A percentile compares a stretch with the other conserved stretches of the same genome.
Evolutionary conservation across 1,140 invertebrate genomes (phyloP).

Genomic region (Drosophila burlai): DNA sequence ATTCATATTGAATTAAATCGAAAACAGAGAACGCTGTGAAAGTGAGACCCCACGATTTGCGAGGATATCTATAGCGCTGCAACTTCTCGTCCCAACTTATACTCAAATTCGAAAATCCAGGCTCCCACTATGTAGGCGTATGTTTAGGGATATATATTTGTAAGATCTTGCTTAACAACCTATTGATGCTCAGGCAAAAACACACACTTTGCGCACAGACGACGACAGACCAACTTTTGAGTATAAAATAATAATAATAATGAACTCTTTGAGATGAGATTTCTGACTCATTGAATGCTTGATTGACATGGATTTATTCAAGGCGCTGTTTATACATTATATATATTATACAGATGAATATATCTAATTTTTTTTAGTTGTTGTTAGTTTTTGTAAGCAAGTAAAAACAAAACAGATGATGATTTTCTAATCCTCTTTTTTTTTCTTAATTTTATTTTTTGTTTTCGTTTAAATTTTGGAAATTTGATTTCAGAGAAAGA

Average conservation of each 20-base stretch:
- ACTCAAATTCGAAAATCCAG: constrained; percentile 22
- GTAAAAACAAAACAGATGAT: constrained; percentile 5
- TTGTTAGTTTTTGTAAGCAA: constrained; percentile 79
- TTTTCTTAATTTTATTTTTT: constrained; percentile 6
- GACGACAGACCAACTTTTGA: constrained; percentile 10
- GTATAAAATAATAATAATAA: not conserved
- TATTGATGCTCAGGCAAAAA: constrained; percentile 56
- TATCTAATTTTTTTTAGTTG: constrained; percentile 56
- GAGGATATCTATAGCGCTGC: not conserved
- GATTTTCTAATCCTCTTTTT: constrained; percentile 7
- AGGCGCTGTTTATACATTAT: constrained; percentile 51
- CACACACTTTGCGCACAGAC: constrained; percentile 59
- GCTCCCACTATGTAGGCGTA: not conserved
- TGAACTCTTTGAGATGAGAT: constrained; percentile 20
- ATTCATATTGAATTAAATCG: not conserved
- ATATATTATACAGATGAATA: constrained; percentile 3
- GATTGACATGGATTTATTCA: constrained; percentile 53
- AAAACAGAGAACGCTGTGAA: not conserved
- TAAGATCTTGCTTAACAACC: constrained; percentile 16
- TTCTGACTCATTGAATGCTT: constrained; percentile 49
- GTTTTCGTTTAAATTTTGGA: constrained; percentile 22
- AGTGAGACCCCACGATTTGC: not conserved
- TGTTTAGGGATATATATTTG: constrained; percentile 6
- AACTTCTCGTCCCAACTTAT: constrained; percentile 3
- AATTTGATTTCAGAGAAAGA: constrained; percentile 37